Evolutionary conservation across 2,888 invertebrate genomes (phyloP), one percentile per base, ranked within the genome.

Genomic region (Villa cingulata): DNA sequence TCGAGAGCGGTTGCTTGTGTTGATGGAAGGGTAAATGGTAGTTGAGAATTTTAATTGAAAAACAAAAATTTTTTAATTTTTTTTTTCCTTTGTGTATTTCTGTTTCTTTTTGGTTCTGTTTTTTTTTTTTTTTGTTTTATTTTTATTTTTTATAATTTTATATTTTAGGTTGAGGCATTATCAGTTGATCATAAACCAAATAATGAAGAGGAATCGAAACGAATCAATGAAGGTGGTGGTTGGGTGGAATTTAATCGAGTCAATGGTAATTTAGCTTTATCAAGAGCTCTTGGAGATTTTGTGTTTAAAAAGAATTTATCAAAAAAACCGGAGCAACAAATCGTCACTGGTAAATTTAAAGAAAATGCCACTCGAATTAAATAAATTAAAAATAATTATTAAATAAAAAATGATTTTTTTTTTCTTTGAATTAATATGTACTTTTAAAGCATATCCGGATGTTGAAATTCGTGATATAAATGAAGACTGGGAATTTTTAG

Each of bases 181-280:
- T 95, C 94, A 10, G 77, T 81, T 58, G 98, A 99, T 68, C 98
- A 99, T 70, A 98, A 99, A 67, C 97, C 97, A 3, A 85, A 83
- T 62, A 85, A 94, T 62, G 84, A 86, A 53, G 75, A 77, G 38
- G 97, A 97, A 70, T 76, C 84, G 17, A 80, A 84, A 51, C 76
- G 98, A 57, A 98, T 98, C 57, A 78, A 77, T 34, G 88, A 89
- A 2, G 97, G 95, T 34, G 97, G 97, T 5, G 97, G 97, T 43
- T 97, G 88, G 85, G 96, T 98, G 2, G 92, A 96, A 66, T 84
- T 88, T 58, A 95, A 95, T 72, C 75, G 96, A 56, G 97, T 98
- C n/a, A 97, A 98, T 70, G 97, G 97, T 2, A 94, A 94, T 72
- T 73, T 98, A 55, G 97, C 98, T 2, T 72, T 98, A 43, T 96